phyloP scores from a whole-genome alignment of 2,888 invertebrate species.

The Byasa hedistus region DNA sequence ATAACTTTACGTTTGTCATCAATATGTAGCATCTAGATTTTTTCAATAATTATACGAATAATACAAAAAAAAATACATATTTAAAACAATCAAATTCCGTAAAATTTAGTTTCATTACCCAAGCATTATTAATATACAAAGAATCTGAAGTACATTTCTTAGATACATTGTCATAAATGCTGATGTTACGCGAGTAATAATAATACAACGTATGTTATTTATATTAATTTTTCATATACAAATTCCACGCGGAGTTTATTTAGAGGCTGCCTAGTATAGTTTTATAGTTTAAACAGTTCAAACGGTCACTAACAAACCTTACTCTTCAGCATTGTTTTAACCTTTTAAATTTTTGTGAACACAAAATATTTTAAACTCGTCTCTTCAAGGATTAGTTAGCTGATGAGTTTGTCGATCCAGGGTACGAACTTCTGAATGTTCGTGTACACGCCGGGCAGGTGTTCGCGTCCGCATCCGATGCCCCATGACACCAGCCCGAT shows the following conservation, averaged over 20 bases:
- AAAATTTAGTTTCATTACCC: background rate
- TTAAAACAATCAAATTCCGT: too few species aligned
- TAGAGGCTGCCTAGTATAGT: background rate
- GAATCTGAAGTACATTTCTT: too few species aligned
- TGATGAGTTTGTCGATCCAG: slow-evolving; percentile 92
- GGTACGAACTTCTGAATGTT: slow-evolving; percentile 96
- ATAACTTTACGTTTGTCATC: too few species aligned
- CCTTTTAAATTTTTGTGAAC: background rate
- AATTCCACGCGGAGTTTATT: background rate
- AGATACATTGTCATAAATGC: too few species aligned
- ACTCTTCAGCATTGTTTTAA: background rate
- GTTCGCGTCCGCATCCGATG: slow-evolving; percentile 93
- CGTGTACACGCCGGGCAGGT: slow-evolving; percentile 94
- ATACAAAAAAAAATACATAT: too few species aligned
- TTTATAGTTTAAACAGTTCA: background rate
- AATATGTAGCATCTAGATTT: too few species aligned
- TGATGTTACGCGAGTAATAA: too few species aligned
- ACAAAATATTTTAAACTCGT: background rate
- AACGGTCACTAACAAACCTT: background rate
- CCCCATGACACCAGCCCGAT: slow-evolving; percentile 96
- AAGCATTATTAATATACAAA: background rate
- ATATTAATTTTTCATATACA: background rate
- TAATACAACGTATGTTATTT: background rate
- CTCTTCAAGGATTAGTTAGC: slow-evolving; percentile 14
- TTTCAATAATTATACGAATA: too few species aligned